A percentile compares a stretch with the other conserved stretches of the same genome.
Evolutionary conservation across 2,888 invertebrate species (phyloP).

Genomic region (Ischnus inquisitorius): DNA sequence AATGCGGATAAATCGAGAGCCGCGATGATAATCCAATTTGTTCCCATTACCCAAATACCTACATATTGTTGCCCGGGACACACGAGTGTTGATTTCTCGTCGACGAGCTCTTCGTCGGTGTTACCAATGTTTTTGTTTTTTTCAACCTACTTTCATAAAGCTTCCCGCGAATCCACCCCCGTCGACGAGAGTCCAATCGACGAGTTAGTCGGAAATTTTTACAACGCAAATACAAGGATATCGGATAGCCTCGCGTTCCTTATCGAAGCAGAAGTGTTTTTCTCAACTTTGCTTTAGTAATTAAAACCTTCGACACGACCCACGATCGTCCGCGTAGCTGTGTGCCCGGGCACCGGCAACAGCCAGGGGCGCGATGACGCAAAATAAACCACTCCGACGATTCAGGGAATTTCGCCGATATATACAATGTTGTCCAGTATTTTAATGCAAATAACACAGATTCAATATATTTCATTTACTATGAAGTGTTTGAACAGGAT

Average conservation of each 20-base stretch:
- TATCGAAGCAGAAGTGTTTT: conserved; percentile 34
- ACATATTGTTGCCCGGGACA: conserved; percentile 58
- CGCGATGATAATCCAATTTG: conserved; percentile 12
- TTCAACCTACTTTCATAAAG: conserved; percentile 27
- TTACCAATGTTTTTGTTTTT: neutral
- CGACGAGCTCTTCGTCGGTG: neutral
- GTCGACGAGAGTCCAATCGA: neutral
- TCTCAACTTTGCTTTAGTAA: conserved; percentile 48
- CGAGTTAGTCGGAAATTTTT: conserved; percentile 13
- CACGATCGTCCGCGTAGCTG: conserved; percentile 3
- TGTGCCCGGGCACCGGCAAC: too few relatives aligned
- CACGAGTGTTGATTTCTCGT: conserved; percentile 50
- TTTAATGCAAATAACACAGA: too few relatives aligned
- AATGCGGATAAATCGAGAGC: neutral
- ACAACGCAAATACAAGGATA: too few relatives aligned
- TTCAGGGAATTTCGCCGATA: too few relatives aligned
- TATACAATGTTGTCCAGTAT: too few relatives aligned
- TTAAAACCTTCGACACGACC: conserved; percentile 58
- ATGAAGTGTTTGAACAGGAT: too few relatives aligned
- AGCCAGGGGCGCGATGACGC: too few relatives aligned
- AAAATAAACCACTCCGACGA: too few relatives aligned
- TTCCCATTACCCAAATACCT: conserved; percentile 66
- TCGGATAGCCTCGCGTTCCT: conserved; percentile 3
- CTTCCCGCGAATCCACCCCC: neutral
- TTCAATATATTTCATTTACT: too few relatives aligned